A percentile compares a stretch with the other conserved stretches of the same genome.
phyloP scores from a whole-genome alignment of 2,797 vertebrate genomes.

The Argentina silus region DNA sequence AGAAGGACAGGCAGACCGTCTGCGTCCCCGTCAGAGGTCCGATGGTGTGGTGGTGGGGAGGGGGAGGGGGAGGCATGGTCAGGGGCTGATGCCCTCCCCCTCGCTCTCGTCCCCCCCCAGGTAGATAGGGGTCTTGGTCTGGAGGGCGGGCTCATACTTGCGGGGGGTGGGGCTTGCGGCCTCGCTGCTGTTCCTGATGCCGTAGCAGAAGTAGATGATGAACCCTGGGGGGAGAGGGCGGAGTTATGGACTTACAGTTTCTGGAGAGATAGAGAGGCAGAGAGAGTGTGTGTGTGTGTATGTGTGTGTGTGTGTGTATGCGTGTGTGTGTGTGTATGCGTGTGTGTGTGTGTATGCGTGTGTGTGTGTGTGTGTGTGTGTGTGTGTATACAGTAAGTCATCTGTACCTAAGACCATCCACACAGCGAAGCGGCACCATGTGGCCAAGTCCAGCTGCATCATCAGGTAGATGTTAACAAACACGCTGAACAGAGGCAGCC shows the following conservation, averaged over 20 bases:
- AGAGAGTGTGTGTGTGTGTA: not conserved
- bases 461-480: constrained; percentile 97
- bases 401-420: constrained; percentile 90
- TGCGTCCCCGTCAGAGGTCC: constrained; percentile 72
- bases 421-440: constrained; percentile 87
- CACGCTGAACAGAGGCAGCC: constrained; percentile 90
- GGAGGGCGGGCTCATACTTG: constrained; percentile 64
- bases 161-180: constrained; percentile 55
- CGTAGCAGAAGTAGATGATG: constrained; percentile 90
- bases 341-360: too few relatives aligned
- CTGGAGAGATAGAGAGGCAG: not conserved
- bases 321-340: not conserved
- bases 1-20: too few relatives aligned
- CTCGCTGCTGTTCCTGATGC: constrained; percentile 88
- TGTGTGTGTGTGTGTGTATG: not conserved
- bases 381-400: not conserved
- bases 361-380: not conserved
- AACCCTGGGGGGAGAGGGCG: constrained; percentile 79
- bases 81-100: constrained; percentile 67
- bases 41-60: constrained; percentile 34
- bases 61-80: not conserved
- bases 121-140: constrained; percentile 76
- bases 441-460: constrained; percentile 88
- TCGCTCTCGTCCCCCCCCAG: constrained; percentile 66
- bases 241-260: not conserved